phyloP scores from a whole-genome alignment of 2,797 vertebrate genomes.

The Acestrorhynchus altus region DNA sequence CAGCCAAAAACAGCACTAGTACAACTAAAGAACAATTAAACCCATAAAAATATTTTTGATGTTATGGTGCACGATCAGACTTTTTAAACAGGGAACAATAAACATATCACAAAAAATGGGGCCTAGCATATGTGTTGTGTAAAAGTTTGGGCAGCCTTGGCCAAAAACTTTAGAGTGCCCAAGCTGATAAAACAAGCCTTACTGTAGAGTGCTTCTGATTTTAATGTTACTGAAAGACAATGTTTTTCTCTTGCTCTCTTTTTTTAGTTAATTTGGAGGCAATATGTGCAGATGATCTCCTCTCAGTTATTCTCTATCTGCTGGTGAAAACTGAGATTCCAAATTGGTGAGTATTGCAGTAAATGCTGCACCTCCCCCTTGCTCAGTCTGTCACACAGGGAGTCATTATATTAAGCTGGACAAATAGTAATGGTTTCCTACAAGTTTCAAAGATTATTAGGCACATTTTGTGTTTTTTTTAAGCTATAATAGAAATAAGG shows the following conservation, averaged over 20 bases:
- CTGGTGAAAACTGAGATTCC: conserved; percentile 97
- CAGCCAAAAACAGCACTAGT: neutral
- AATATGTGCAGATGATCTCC: conserved; percentile 93
- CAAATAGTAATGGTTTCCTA: neutral
- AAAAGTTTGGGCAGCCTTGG: too few species aligned
- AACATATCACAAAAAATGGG: too few species aligned
- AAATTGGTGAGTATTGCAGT: conserved; percentile 87
- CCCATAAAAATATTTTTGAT: too few species aligned
- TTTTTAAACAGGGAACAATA: too few species aligned
- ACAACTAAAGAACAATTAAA: too few species aligned
- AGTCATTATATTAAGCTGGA: neutral
- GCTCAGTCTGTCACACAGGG: neutral
- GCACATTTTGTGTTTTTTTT: neutral
- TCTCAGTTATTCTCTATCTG: conserved; percentile 91
- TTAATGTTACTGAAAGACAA: too few species aligned
- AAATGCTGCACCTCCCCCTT: too few species aligned
- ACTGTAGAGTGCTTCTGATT: too few species aligned
- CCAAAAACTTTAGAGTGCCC: too few species aligned
- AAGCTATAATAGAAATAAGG: neutral
- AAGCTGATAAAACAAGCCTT: too few species aligned
- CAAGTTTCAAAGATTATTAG: neutral
- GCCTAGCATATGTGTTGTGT: too few species aligned
- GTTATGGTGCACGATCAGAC: too few species aligned
- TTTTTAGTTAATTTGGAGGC: conserved; percentile 87
- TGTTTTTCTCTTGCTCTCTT: neutral